Base-by-base conservation (phyloP, 2,113 vertebrate species). In the Cygnus atratus region DNA sequence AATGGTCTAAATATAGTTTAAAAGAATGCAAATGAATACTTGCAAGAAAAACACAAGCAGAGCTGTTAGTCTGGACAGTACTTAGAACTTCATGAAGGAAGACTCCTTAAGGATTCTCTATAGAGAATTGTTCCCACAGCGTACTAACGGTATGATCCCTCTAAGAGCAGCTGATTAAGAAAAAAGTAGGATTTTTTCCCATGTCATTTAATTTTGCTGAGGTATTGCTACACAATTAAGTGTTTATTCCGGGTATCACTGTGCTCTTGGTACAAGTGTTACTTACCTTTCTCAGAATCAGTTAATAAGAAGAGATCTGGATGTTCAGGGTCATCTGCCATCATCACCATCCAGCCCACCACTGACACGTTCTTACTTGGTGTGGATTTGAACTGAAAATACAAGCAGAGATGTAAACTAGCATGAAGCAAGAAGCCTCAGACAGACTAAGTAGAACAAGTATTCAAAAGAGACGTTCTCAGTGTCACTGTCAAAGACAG, bases 271-370 rank as follows among this genome's bases (percentile, higher is more conserved):
- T 86, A 28, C 57, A 43, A 76, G 71, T 44, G 57, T 22, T 33
- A 61, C 97, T 98, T 92, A 99, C 99, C 99, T 35, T 98, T 99
- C 95, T 99, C 99, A 1, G 99, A 99, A 98, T 99, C 99, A 0
- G 99, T 99, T 95, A 99, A 67, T 77, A 99, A 93, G 98, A 99
- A 99, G 96, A 99, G 98, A 90, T 99, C 99, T 2, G 99, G 99
- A 91, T 99, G 99, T 83, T 99, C 99, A 0, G 99, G 99, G 93
- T 99, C 99, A 78, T 99, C 99, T 8, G 99, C 99, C 99, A 99
- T 99, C 98, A 99, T 99, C 88, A 98, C 99, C 99, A 99, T 99
- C 96, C 99, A 99, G 48, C 99, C 99, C 61, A 99, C 98, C 78
- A 99, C 99, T 5, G 98, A 99, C 66, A 99, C 98, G 2, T 97